Conservation (phyloP, 2,888 invertebrate species). For the Nephrocerus scutellatus region DNA sequence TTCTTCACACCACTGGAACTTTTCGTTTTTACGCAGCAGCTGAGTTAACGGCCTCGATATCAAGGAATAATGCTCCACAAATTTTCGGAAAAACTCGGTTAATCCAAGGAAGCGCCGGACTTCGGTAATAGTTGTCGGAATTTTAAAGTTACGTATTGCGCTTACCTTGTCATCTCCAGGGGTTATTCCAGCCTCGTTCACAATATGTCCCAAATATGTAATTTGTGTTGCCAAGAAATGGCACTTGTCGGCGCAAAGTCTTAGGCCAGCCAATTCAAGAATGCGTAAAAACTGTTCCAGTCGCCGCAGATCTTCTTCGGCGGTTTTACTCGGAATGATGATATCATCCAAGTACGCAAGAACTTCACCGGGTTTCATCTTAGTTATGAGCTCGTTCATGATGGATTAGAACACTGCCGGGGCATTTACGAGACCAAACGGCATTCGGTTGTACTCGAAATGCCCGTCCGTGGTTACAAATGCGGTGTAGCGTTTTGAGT, state of each 20-base stretch:
- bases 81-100: slow-evolving; percentile 9
- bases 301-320: neutral
- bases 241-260: slow-evolving; percentile 15
- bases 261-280: slow-evolving; percentile 1
- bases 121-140: slow-evolving; percentile 5
- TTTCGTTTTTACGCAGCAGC: slow-evolving; percentile 4
- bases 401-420: slow-evolving; percentile 8
- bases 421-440: slow-evolving; percentile 7
- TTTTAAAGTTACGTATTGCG: slow-evolving; percentile 5
- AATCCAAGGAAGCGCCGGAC: slow-evolving; percentile 7
- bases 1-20: no score
- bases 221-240: slow-evolving; percentile 12
- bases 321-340: slow-evolving; percentile 11
- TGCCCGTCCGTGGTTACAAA: slow-evolving; percentile 7
- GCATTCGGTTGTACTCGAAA: slow-evolving; percentile 10
- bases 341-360: slow-evolving; percentile 13
- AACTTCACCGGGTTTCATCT: slow-evolving; percentile 7
- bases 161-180: slow-evolving; percentile 12
- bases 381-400: slow-evolving; percentile 9
- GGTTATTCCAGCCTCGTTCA: slow-evolving; percentile 11
- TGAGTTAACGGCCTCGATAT: slow-evolving; percentile 5
- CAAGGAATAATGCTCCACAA: slow-evolving; percentile 6
- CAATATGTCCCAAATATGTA: slow-evolving; percentile 9
- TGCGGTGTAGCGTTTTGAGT: slow-evolving; percentile 4
- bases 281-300: neutral